A percentile compares a stretch with the other conserved stretches of the same genome.
Conservation (phyloP, 2,888 invertebrate genomes). For the Meliscaeva auricollis region DNA sequence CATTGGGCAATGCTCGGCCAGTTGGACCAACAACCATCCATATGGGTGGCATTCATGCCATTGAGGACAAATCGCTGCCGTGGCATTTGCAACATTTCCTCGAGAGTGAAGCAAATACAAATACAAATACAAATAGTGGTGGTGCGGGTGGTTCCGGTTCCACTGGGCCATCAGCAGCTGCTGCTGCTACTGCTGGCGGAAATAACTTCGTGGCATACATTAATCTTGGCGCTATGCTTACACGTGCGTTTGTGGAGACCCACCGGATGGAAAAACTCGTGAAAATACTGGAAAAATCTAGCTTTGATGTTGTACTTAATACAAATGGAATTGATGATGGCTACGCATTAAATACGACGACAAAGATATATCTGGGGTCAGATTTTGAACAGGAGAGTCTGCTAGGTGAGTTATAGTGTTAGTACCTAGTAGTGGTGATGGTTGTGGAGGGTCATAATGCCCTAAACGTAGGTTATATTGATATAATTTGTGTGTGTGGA, state of each 20-base stretch:
- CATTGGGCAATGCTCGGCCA: slow-evolving; percentile 77
- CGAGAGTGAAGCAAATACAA: slow-evolving; percentile 53
- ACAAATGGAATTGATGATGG: slow-evolving; percentile 73
- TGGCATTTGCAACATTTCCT: slow-evolving; percentile 76
- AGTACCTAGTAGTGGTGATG: not conserved
- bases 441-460: too few species aligned
- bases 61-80: slow-evolving; percentile 71
- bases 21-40: slow-evolving; percentile 78
- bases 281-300: slow-evolving; percentile 74
- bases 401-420: slow-evolving; percentile 74
- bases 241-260: slow-evolving; percentile 68
- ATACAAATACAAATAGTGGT: slow-evolving; percentile 20
- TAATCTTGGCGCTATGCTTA: slow-evolving; percentile 76
- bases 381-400: slow-evolving; percentile 77
- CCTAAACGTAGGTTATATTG: not conserved
- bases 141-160: not conserved
- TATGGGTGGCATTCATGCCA: slow-evolving; percentile 78
- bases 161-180: not conserved
- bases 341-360: slow-evolving; percentile 75
- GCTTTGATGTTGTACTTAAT: slow-evolving; percentile 77
- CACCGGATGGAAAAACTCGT: slow-evolving; percentile 77
- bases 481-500: not conserved
- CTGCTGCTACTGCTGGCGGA: not conserved
- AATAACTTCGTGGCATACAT: slow-evolving; percentile 75
- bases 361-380: slow-evolving; percentile 72